phyloP scores from a whole-genome alignment of 2,888 invertebrate species.

The Euspilapteryx auroguttella region DNA sequence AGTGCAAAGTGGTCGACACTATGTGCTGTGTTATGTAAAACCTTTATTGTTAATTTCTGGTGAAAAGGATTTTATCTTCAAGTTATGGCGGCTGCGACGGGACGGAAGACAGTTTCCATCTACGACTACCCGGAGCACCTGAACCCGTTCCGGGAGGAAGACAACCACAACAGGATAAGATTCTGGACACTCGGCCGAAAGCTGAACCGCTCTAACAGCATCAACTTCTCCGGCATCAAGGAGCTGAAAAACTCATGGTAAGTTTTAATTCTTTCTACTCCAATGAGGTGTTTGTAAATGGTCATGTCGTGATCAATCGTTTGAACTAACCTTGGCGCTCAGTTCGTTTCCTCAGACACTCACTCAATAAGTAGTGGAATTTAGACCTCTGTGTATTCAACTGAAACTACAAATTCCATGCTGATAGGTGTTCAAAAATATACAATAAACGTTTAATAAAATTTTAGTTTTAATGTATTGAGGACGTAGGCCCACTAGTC shows the following conservation, averaged over 20 bases:
- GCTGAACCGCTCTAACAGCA: slow-evolving; percentile 61
- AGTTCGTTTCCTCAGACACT: too few relatives aligned
- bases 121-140: slow-evolving; percentile 76
- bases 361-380: too few relatives aligned
- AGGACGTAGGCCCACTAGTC: too few relatives aligned
- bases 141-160: slow-evolving; percentile 74
- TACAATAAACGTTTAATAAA: too few relatives aligned
- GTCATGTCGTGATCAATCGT: background rate
- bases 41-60: slow-evolving; percentile 10
- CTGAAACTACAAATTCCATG: too few relatives aligned
- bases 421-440: too few relatives aligned
- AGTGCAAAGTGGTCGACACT: slow-evolving; percentile 37
- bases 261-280: slow-evolving; percentile 18
- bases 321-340: background rate
- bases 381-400: too few relatives aligned
- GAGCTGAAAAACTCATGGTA: slow-evolving; percentile 63
- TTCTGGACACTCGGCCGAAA: slow-evolving; percentile 64
- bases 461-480: too few relatives aligned
- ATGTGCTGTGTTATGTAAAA: slow-evolving; percentile 44
- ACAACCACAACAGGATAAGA: slow-evolving; percentile 63
- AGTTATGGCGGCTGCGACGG: slow-evolving; percentile 38
- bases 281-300: background rate
- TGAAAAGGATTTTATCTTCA: slow-evolving; percentile 22
- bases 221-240: slow-evolving; percentile 61
- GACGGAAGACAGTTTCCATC: slow-evolving; percentile 58